A percentile compares a stretch with the other conserved stretches of the same genome.
phyloP scores from a whole-genome alignment of 1,140 invertebrate species.

The Brachionus rubens region DNA sequence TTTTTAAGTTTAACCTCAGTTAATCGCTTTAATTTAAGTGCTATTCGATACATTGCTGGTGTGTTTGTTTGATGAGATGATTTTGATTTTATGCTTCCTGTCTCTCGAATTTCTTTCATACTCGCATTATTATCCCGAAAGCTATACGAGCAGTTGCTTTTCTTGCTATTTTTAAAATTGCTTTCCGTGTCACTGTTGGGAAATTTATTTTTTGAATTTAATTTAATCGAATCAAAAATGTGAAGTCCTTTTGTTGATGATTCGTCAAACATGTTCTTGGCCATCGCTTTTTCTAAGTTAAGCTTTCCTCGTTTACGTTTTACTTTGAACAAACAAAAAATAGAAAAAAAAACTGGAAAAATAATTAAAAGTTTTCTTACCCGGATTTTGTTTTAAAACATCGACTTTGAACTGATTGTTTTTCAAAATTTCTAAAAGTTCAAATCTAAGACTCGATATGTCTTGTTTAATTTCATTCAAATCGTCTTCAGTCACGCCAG shows the following conservation, averaged over 20 bases:
- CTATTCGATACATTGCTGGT: slow-evolving; percentile 24
- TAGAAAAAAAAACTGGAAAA: not conserved
- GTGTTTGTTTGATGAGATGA: not conserved
- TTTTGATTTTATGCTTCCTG: not conserved
- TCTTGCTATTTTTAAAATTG: slow-evolving; percentile 33
- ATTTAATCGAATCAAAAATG: slow-evolving; percentile 28
- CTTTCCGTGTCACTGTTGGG: not conserved
- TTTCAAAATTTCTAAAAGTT: slow-evolving; percentile 84
- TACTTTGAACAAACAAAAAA: not conserved
- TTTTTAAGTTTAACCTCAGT: slow-evolving; percentile 40
- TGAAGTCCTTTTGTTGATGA: not conserved
- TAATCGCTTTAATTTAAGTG: slow-evolving; percentile 2
- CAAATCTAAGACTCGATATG: slow-evolving; percentile 71
- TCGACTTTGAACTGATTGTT: slow-evolving; percentile 59
- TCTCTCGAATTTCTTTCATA: slow-evolving; percentile 24
- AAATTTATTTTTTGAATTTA: slow-evolving; percentile 1
- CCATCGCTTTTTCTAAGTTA: slow-evolving; percentile 46
- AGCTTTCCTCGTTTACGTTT: slow-evolving; percentile 42
- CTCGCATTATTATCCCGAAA: not conserved
- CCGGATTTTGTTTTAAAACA: slow-evolving; percentile 25
- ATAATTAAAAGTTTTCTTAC: not conserved
- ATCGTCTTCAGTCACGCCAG: slow-evolving; percentile 96
- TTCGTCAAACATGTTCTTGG: slow-evolving; percentile 44
- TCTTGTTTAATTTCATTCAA: slow-evolving; percentile 98
- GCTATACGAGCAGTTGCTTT: slow-evolving; percentile 26